Conservation (phyloP, 2,797 vertebrate genomes). For the Natrix natrix region DNA sequence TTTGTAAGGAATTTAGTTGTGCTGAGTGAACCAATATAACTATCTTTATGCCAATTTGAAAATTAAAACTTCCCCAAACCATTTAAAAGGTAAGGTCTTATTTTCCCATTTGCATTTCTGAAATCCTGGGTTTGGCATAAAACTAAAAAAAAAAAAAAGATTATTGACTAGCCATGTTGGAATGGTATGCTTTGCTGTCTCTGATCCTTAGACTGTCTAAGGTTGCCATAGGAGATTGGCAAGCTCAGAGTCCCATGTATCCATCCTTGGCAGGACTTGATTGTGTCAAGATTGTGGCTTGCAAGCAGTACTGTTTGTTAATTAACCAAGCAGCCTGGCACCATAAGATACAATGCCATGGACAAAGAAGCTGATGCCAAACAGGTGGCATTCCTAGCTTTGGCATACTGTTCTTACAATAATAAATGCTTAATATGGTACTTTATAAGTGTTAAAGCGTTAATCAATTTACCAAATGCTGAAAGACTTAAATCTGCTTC, state of each 20-base stretch:
- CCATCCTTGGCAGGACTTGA: background rate
- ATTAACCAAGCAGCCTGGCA: background rate
- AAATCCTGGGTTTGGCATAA: background rate
- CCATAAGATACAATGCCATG: background rate
- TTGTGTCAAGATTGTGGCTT: background rate
- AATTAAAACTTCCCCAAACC: background rate
- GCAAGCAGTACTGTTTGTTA: background rate
- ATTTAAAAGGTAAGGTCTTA: background rate
- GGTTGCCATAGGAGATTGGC: background rate
- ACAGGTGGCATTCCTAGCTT: background rate
- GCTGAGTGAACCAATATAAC: background rate
- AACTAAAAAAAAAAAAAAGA: background rate
- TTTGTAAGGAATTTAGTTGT: background rate
- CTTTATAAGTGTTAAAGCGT: background rate
- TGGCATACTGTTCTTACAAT: background rate
- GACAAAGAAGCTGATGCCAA: background rate
- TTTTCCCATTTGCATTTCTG: background rate
- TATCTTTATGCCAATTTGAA: background rate
- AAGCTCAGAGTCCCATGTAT: background rate
- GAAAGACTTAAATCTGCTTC: background rate
- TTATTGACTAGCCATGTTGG: background rate
- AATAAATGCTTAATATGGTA: background rate
- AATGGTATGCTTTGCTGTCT: background rate
- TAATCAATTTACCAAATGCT: background rate
- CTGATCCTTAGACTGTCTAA: background rate